These are phyloP conservation scores for Leucoraja erinaceus DNA, from an alignment of 2,113 vertebrate species.

Conservation along the genomic window DNA sequence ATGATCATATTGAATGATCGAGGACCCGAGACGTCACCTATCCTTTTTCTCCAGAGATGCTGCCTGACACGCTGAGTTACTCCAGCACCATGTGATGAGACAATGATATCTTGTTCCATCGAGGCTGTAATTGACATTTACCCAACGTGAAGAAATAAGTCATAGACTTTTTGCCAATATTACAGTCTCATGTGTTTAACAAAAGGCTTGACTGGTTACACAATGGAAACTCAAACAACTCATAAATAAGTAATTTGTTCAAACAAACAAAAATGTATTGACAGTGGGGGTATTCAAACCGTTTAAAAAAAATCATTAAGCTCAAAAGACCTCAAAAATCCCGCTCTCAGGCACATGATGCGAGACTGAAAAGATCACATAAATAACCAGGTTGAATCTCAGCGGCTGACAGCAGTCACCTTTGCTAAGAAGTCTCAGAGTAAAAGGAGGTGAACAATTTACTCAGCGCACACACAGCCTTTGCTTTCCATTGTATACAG, in stretches of 20 bases:
- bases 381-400: neutral
- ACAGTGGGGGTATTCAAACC: neutral
- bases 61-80: too few relatives aligned
- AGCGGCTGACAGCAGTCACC: constrained; percentile 38
- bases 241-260: constrained; percentile 14
- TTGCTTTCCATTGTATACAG: constrained; percentile 39
- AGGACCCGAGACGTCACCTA: too few relatives aligned
- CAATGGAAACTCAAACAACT: constrained; percentile 28
- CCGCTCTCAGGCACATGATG: neutral
- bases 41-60: too few relatives aligned
- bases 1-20: too few relatives aligned
- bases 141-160: neutral
- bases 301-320: neutral
- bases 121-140: constrained; percentile 17
- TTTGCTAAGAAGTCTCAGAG: constrained; percentile 40
- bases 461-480: constrained; percentile 36
- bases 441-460: constrained; percentile 39
- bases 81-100: neutral
- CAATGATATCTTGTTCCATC: neutral
- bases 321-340: neutral
- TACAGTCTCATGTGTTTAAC: constrained; percentile 21
- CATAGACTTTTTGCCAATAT: constrained; percentile 19
- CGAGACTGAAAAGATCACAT: neutral
- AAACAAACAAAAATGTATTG: constrained; percentile 21
- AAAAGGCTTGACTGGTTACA: constrained; percentile 11